Evolutionary conservation across 1,140 invertebrate species (phyloP).

Genomic region (Microplitis demolitor): DNA sequence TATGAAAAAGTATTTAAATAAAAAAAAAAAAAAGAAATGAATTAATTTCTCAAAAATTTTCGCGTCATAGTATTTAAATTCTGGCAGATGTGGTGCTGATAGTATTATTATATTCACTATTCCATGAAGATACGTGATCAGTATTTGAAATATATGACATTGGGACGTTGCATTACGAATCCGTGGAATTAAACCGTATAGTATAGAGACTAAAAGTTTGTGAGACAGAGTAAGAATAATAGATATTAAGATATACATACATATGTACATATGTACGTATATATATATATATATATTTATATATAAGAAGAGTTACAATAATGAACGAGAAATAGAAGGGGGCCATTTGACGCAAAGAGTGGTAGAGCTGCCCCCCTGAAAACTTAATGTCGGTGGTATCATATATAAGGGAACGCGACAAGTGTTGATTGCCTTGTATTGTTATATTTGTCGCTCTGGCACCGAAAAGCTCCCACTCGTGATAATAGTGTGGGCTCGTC

Average conservation of each 20-base stretch:
- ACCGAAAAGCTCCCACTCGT: conserved; percentile 34
- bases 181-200: not conserved
- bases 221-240: not conserved
- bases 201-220: not conserved
- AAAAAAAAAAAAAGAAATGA: too few species aligned
- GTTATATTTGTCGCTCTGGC: conserved; percentile 42
- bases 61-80: too few species aligned
- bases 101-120: not conserved
- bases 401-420: conserved; percentile 46
- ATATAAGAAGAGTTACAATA: conserved; percentile 19
- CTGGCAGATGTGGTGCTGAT: not conserved
- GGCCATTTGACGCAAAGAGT: conserved; percentile 27
- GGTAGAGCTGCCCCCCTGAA: conserved; percentile 34
- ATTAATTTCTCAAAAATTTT: too few species aligned
- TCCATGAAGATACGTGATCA: not conserved
- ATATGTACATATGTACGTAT: not conserved
- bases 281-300: too few species aligned
- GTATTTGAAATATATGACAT: not conserved
- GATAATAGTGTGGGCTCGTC: not conserved
- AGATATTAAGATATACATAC: not conserved
- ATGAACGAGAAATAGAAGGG: conserved; percentile 31
- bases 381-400: conserved; percentile 15
- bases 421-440: conserved; percentile 43
- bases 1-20: too few species aligned
- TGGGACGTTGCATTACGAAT: not conserved